Conservation (phyloP, 2,797 vertebrate genomes). For the Molossus molossus region DNA sequence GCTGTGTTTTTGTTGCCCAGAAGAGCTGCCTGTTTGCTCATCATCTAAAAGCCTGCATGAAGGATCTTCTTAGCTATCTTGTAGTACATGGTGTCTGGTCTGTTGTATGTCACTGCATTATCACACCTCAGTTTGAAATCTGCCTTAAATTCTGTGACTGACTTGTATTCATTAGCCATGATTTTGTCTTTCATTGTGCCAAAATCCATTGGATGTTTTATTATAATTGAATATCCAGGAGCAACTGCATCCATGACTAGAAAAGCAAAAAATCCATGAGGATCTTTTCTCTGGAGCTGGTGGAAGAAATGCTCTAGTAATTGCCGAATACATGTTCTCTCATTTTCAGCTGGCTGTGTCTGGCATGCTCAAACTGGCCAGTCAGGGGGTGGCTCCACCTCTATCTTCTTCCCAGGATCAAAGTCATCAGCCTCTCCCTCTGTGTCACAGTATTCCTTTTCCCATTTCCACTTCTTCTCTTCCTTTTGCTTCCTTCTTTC, state of each 20-base stretch:
- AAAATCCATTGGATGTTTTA: slow-evolving; percentile 99
- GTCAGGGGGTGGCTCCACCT: slow-evolving; percentile 93
- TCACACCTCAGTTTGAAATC: slow-evolving; percentile 99
- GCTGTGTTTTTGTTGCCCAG: slow-evolving; percentile 96
- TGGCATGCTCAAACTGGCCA: slow-evolving; percentile 95
- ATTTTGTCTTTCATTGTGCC: slow-evolving; percentile 99
- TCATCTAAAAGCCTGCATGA: slow-evolving; percentile 99
- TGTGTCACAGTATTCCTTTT: slow-evolving; percentile 95
- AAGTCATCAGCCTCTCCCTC: slow-evolving; percentile 94
- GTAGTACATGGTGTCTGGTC: slow-evolving; percentile 99
- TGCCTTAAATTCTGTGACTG: slow-evolving; percentile 99
- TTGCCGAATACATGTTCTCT: slow-evolving; percentile 97
- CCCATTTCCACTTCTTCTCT: slow-evolving; percentile 97
- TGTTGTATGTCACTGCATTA: slow-evolving; percentile 99
- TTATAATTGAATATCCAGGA: slow-evolving; percentile 98
- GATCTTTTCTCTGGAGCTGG: slow-evolving; percentile 98
- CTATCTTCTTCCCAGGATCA: slow-evolving; percentile 92
- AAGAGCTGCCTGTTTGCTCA: slow-evolving; percentile 99
- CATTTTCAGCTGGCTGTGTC: slow-evolving; percentile 96
- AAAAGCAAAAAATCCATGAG: slow-evolving; percentile 98
- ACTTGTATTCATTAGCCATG: slow-evolving; percentile 96
- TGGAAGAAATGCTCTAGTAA: slow-evolving; percentile 97
- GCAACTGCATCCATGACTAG: slow-evolving; percentile 98
- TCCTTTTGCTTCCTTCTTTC: slow-evolving; percentile 96
- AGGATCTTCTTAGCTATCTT: slow-evolving; percentile 99